Percentiles rank a stretch among this genome's conserved stretches.
Conservation (phyloP, 2,113 vertebrate species). For the Austrofundulus limnaeus region DNA sequence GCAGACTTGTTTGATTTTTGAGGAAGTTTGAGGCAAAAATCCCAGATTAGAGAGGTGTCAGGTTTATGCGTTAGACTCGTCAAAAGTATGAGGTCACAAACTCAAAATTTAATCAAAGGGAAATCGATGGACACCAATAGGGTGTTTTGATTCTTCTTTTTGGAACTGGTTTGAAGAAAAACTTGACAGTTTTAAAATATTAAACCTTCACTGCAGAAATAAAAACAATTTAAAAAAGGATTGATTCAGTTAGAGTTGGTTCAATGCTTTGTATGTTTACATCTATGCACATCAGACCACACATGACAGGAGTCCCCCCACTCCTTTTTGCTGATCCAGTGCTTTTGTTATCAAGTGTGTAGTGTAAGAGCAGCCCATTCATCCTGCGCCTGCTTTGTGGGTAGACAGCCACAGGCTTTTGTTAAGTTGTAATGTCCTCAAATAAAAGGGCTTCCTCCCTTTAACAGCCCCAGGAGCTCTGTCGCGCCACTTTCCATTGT, state of each 20-base stretch:
- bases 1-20: conserved; percentile 43
- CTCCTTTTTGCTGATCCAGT: conserved; percentile 47
- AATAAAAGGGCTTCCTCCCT: conserved; percentile 80
- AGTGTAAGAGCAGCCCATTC: conserved; percentile 67
- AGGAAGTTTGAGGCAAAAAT: conserved; percentile 26
- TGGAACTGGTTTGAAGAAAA: background rate
- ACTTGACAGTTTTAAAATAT: no score
- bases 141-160: conserved; percentile 15
- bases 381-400: conserved; percentile 61
- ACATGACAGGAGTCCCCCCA: conserved; percentile 48
- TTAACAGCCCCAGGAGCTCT: conserved; percentile 75
- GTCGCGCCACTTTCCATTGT: conserved; percentile 72
- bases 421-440: conserved; percentile 76
- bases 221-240: background rate
- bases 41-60: conserved; percentile 14
- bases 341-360: conserved; percentile 68
- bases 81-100: conserved; percentile 27
- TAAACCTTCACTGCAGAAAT: background rate
- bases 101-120: conserved; percentile 20
- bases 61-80: background rate
- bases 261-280: conserved; percentile 23
- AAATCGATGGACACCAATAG: conserved; percentile 22
- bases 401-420: conserved; percentile 77
- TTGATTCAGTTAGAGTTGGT: conserved; percentile 6
- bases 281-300: conserved; percentile 58